phyloP scores from a whole-genome alignment of 2,113 vertebrate species.

The Glaucomys volans region DNA sequence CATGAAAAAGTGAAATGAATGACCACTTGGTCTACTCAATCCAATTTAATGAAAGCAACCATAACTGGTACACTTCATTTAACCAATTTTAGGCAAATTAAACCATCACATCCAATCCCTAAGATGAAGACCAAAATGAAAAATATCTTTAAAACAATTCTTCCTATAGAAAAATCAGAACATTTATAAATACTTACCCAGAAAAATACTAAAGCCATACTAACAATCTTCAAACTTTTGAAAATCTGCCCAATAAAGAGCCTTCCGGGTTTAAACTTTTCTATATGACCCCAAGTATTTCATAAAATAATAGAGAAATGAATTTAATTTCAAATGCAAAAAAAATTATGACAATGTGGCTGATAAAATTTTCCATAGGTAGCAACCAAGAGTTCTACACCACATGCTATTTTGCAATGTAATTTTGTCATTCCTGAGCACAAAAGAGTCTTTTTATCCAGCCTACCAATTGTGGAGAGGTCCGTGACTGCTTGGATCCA shows the following conservation, averaged over 20 bases:
- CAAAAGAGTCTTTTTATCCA: not conserved
- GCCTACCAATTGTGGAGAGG: not conserved
- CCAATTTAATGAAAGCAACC: not conserved
- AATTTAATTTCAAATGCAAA: slow-evolving; percentile 33
- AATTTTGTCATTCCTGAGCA: not conserved
- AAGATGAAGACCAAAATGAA: not conserved
- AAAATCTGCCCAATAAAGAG: not conserved
- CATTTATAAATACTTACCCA: not conserved
- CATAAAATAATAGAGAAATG: slow-evolving; percentile 9
- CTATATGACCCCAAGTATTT: not conserved
- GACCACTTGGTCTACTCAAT: not conserved
- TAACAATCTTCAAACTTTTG: not conserved
- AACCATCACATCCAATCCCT: not conserved
- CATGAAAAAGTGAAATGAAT: not conserved
- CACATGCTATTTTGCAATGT: not conserved
- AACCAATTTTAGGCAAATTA: not conserved
- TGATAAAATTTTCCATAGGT: not conserved
- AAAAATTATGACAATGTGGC: not conserved
- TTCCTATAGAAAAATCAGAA: not conserved
- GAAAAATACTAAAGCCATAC: not conserved
- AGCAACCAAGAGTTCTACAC: not conserved
- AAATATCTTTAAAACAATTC: not conserved
- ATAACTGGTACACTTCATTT: not conserved
- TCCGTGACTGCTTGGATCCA: not conserved
- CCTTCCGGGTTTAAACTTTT: not conserved